A percentile compares a stretch with the other conserved stretches of the same genome.
These are phyloP conservation scores for Drosophila neutralis DNA, from an alignment of 2,888 invertebrate genomes.

Conservation along the genomic window DNA sequence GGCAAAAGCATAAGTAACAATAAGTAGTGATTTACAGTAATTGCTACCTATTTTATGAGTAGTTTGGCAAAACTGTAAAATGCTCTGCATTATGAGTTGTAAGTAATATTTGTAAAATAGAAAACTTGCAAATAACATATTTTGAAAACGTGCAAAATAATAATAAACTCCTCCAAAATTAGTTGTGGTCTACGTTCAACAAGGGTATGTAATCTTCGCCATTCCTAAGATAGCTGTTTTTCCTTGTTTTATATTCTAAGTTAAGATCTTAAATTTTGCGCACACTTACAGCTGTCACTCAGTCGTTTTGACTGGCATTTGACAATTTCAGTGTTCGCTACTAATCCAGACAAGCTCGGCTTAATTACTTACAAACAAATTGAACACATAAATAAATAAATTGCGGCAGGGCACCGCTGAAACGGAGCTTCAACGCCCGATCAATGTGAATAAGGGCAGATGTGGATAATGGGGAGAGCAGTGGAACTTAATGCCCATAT, in stretches of 20 bases:
- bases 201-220: background rate
- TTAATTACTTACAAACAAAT: conserved; percentile 76
- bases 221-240: background rate
- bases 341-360: conserved; percentile 75
- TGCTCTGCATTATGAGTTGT: background rate
- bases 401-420: conserved; percentile 48
- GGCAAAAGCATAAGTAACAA: conserved; percentile 3
- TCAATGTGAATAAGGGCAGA: conserved; percentile 25
- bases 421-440: conserved; percentile 56
- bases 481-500: conserved; percentile 65
- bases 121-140: background rate
- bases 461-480: conserved; percentile 9
- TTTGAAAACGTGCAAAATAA: background rate
- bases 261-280: background rate
- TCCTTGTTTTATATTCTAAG: background rate
- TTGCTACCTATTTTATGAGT: background rate
- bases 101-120: background rate
- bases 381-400: conserved; percentile 77
- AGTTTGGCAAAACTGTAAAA: background rate
- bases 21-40: background rate
- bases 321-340: conserved; percentile 54
- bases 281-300: conserved; percentile 31
- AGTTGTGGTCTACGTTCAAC: background rate
- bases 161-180: background rate
- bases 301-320: conserved; percentile 49